Base-by-base conservation (phyloP, 2,888 invertebrate species). In the Polia nebulosa region DNA sequence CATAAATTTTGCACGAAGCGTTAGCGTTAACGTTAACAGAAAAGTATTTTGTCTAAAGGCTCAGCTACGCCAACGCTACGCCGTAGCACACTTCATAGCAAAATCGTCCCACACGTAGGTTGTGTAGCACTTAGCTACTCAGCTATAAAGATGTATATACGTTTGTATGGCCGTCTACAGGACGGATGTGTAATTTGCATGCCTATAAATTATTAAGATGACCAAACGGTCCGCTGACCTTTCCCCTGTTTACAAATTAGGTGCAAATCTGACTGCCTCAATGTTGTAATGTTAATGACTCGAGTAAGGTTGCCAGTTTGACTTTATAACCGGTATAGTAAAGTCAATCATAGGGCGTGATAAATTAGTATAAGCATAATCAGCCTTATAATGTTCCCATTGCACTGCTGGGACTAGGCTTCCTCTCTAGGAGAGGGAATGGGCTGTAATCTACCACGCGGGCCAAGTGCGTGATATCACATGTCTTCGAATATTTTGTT, bases 161-260 rank as follows among this genome's bases (percentile, higher is more conserved):
- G 60, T 63, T 72, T 77, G 53, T 76, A 53, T 68, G 63, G 76
- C 65, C 13, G 52, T 52, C 20, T 65, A 53, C 78, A 64, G 78
- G 71, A 84, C 90, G 91, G 91, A 91, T 88, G 81, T 86, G 83
- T 84, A 87, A 91, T 91, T 91, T 90, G 90, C 91, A 91, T 91
- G 84, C 85, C 85, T 85, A 86, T 91, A 91, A 89, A 90, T 91
- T 89, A 91, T 86, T 86, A 88, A 90, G 89, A 89, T 90, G 90
- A 87, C 89, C 86, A 84, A 87, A 89, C 85, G 87, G 85, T 85
- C 83, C 83, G 86, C 82, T 81, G 84, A 84, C 83, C 88, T 89
- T 89, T 87, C 89, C 87, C 78, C 83, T 86, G 88, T 85, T 87
- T 89, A 90, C 88, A 87, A 89, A 91, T 91, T 89, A 91, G 87